Conservation (phyloP, 2,113 vertebrate genomes). For the Haemorhous mexicanus region DNA sequence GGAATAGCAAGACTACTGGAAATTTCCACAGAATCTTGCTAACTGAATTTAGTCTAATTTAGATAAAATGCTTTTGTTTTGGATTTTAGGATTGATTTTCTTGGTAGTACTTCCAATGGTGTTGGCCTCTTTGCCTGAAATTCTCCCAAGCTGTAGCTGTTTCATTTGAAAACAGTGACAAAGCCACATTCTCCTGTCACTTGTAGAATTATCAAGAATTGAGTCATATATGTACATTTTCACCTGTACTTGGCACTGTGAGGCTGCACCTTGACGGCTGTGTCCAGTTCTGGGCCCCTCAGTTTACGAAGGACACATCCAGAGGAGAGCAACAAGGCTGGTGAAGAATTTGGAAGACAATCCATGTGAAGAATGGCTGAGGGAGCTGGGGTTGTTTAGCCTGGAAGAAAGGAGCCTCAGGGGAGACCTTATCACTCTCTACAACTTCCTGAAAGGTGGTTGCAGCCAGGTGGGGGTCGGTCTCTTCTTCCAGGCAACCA, state of each 20-base stretch:
- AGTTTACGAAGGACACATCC: neutral
- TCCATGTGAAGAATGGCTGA: neutral
- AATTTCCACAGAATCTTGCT: neutral
- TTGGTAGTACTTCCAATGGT: neutral
- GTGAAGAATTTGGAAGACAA: neutral
- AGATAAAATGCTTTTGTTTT: neutral
- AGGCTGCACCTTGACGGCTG: neutral
- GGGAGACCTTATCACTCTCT: too few species aligned
- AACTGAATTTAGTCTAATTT: neutral
- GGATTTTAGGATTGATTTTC: neutral
- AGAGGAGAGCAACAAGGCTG: neutral
- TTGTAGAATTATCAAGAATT: neutral
- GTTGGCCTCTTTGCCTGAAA: neutral
- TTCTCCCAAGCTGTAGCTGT: neutral
- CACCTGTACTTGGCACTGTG: neutral
- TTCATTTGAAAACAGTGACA: neutral
- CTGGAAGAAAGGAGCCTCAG: neutral
- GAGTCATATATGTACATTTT: neutral
- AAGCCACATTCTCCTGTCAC: neutral
- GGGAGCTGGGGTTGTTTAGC: neutral
- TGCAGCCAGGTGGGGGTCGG: fast-evolving
- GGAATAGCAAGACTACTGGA: neutral
- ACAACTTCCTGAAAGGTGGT: too few species aligned
- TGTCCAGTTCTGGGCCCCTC: neutral
- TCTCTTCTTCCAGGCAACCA: too few species aligned